These are phyloP conservation scores for Phataginus tricuspis DNA, from an alignment of 2,797 vertebrate species.

Conservation along the genomic window DNA sequence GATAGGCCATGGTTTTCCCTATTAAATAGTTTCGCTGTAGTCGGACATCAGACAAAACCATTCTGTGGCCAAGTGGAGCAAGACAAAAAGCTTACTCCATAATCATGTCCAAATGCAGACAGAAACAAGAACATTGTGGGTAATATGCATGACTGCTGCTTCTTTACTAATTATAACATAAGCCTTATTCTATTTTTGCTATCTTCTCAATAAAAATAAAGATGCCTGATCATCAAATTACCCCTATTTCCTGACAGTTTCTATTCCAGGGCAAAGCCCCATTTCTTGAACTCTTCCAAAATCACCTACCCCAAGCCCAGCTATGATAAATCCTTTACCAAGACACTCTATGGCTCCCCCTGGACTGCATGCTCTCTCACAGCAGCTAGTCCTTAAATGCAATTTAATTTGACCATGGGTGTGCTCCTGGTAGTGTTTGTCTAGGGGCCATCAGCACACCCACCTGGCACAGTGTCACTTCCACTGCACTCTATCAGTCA, in stretches of 20 bases:
- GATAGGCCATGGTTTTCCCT: background rate
- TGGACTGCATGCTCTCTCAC: fast-evolving
- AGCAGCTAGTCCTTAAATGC: background rate
- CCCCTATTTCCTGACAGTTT: background rate
- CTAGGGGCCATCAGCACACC: too few relatives aligned
- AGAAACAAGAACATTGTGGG: background rate
- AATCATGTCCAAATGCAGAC: background rate
- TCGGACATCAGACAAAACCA: background rate
- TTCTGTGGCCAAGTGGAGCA: background rate
- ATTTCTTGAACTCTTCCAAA: background rate
- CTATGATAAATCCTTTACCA: background rate
- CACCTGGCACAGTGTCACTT: background rate
- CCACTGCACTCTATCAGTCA: background rate
- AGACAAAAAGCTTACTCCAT: background rate
- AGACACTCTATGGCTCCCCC: background rate
- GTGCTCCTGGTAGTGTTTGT: background rate
- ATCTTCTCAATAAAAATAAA: background rate
- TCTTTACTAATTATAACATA: background rate
- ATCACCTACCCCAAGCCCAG: background rate
- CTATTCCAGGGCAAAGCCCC: background rate
- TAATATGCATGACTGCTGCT: background rate
- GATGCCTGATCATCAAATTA: background rate
- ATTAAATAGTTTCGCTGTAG: slow-evolving; percentile 19
- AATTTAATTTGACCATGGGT: background rate
- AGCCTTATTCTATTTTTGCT: background rate